These are phyloP conservation scores for Pseudomyrmex concolor DNA, from an alignment of 1,140 invertebrate species.

Conservation along the genomic window DNA sequence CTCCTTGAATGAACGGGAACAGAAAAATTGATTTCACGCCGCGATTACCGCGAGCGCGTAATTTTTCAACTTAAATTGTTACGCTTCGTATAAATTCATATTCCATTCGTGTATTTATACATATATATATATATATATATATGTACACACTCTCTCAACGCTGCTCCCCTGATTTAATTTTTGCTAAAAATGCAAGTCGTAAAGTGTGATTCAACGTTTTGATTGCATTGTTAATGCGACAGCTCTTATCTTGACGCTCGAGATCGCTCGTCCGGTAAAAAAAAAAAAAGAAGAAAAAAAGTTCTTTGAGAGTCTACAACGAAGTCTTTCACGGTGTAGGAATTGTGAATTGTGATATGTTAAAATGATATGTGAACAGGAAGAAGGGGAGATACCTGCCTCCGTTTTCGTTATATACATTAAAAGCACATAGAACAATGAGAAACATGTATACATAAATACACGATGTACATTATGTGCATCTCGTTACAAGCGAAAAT, in stretches of 20 bases:
- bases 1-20: not conserved
- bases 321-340: conserved; percentile 48
- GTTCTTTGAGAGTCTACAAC: conserved; percentile 21
- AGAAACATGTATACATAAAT: conserved; percentile 21
- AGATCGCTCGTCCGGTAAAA: conserved; percentile 52
- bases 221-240: conserved; percentile 62
- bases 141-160: too few relatives aligned
- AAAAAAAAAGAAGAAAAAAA: conserved; percentile 20
- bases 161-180: conserved; percentile 34
- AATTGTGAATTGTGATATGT: conserved; percentile 57
- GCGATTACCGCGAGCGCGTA: not conserved
- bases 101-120: not conserved
- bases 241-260: conserved; percentile 51
- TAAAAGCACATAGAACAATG: conserved; percentile 13
- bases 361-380: conserved; percentile 55
- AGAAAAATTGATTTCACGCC: conserved; percentile 20
- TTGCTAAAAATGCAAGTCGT: conserved; percentile 11
- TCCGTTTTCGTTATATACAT: conserved; percentile 40
- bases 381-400: conserved; percentile 59
- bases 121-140: too few relatives aligned
- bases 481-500: not conserved
- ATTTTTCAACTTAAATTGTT: conserved; percentile 9
- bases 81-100: conserved; percentile 8
- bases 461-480: not conserved
- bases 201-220: conserved; percentile 41